Evolutionary conservation across 2,888 invertebrate genomes (phyloP), one percentile per base, ranked within the genome.

Genomic region (Rapana venosa): DNA sequence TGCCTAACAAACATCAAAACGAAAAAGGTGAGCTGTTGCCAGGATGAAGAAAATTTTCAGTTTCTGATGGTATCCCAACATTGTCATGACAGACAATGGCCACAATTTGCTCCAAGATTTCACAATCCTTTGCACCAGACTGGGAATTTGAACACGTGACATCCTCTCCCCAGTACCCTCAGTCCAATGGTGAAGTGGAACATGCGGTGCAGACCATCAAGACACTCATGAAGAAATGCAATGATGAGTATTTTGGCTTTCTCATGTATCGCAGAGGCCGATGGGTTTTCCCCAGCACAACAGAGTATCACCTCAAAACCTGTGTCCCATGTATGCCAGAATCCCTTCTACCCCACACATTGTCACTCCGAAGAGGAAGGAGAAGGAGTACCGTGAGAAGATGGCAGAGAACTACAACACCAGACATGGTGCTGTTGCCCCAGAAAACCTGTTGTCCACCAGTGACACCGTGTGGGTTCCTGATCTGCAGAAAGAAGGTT

Each of bases 31-130:
- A n/a, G 66, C 83, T 8, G 88, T 90, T n/a, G 22, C 5, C 2
- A 26, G 87, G 22, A 66, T 35, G 11, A 77, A 89, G 47, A 56
- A 30, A 8, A 58, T 77, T 22, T 81, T 89, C 58, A 87, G 79
- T 0, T 22, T 30, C 8, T 74, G n/a, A 86, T 32, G 86, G 89
- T 32, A 86, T 89, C 6, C 86, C 89, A 30, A 89, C 13, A 30
- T 77, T 2, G 35, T 86, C 0, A 32, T 88, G 20, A 61, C 88
- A 30, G 87, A 90, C 74, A 88, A 81, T 79, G 90, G 90, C 66
- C 86, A 1, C 90, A 90, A 66, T 90, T 90, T 35, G 26, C 58
- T n/a, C 15, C 13, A 26, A 0, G 83, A 70, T 0, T 90, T 90
- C 70, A 0, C 6, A n/a, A 32, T 58, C 32, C 22, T 90, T 90